Percentiles rank a stretch among this genome's conserved stretches.
Conservation (phyloP, 2,888 invertebrate species). For the Drosophila glabriapex region DNA sequence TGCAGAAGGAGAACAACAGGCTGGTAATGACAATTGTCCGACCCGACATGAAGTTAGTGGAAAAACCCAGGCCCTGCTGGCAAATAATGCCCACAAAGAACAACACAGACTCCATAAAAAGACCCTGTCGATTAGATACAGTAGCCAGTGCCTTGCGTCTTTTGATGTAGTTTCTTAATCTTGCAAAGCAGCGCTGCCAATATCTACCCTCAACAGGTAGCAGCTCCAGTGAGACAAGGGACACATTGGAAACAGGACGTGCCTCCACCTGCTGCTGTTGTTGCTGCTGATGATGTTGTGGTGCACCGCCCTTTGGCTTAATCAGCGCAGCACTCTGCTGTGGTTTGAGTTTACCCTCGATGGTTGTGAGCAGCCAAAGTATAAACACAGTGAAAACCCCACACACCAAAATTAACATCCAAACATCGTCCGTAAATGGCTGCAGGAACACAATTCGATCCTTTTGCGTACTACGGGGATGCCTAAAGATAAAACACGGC, state of each 20-base stretch:
- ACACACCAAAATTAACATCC: constrained; percentile 86
- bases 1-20: constrained; percentile 87
- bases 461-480: constrained; percentile 88
- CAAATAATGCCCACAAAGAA: constrained; percentile 86
- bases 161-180: constrained; percentile 46
- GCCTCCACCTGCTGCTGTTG: neutral
- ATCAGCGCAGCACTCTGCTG: constrained; percentile 58
- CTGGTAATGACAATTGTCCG: constrained; percentile 87
- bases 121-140: constrained; percentile 63
- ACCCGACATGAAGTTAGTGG: constrained; percentile 85
- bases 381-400: constrained; percentile 81
- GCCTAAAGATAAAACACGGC: constrained; percentile 89
- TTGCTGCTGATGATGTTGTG: constrained; percentile 19
- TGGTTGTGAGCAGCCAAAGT: constrained; percentile 71
- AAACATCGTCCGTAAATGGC: constrained; percentile 88
- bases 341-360: constrained; percentile 69
- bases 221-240: constrained; percentile 25
- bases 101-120: constrained; percentile 82
- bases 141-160: constrained; percentile 34
- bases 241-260: constrained; percentile 2
- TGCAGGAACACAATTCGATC: constrained; percentile 88
- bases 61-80: constrained; percentile 85
- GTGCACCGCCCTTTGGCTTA: constrained; percentile 68
- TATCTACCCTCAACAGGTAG: constrained; percentile 29
- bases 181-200: constrained; percentile 52